Percentiles rank a stretch among this genome's conserved stretches.
phyloP scores from a whole-genome alignment of 2,113 vertebrate species.

The Heliornis fulica region DNA sequence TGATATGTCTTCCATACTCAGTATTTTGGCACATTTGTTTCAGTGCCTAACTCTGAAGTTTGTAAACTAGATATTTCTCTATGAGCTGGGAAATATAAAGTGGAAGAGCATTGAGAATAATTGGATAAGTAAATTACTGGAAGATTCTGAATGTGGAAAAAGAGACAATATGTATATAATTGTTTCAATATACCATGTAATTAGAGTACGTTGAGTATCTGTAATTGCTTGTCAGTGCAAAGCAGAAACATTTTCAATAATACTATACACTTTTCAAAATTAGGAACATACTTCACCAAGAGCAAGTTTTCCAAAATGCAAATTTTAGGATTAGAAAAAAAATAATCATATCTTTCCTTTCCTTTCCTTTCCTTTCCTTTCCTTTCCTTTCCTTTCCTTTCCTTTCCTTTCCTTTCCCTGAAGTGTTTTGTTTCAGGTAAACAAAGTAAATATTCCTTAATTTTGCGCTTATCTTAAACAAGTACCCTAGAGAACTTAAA shows the following conservation, averaged over 20 bases:
- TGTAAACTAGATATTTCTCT: background rate
- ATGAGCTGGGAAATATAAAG: background rate
- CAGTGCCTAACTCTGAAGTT: background rate
- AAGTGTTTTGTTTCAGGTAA: background rate
- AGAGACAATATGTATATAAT: background rate
- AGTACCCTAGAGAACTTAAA: background rate
- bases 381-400: background rate
- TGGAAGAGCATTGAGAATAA: background rate
- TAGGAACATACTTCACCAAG: background rate
- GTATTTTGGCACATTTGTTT: background rate
- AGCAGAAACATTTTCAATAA: background rate
- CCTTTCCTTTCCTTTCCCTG: too few species aligned
- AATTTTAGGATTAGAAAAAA: background rate
- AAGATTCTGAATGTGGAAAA: background rate
- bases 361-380: background rate
- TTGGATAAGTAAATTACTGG: background rate
- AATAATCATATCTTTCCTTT: background rate
- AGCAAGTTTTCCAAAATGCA: background rate
- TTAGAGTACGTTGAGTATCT: background rate
- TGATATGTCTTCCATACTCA: background rate
- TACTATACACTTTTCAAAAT: background rate
- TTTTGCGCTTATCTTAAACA: background rate
- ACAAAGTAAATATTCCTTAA: background rate
- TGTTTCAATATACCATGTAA: conserved; percentile 1
- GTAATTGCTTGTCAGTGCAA: conserved; percentile 1